These are phyloP conservation scores for Gila robusta DNA, from an alignment of 2,797 vertebrate species.

Conservation along the genomic window DNA sequence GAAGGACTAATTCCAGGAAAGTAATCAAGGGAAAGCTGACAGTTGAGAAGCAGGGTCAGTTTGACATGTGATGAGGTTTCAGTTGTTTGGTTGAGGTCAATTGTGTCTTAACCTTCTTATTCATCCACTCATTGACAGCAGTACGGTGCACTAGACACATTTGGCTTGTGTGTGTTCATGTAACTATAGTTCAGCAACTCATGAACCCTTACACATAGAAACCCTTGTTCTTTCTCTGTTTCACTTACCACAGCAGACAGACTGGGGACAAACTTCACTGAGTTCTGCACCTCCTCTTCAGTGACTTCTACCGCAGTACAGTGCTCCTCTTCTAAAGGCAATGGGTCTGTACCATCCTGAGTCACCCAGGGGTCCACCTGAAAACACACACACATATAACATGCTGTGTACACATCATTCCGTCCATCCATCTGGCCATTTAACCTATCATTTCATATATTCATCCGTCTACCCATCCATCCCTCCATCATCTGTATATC, in stretches of 20 bases:
- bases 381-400: slow-evolving; percentile 20
- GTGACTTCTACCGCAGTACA: slow-evolving; percentile 95
- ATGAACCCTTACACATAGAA: not conserved
- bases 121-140: not conserved
- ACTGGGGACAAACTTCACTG: slow-evolving; percentile 93
- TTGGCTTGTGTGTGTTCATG: not conserved
- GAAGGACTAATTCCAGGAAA: not conserved
- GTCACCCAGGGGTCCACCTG: slow-evolving; percentile 94
- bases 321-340: slow-evolving; percentile 95
- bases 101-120: not conserved
- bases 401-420: not conserved
- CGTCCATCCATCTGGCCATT: not conserved
- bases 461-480: too few species aligned
- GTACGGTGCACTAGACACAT: not conserved
- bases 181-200: not conserved
- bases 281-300: slow-evolving; percentile 97
- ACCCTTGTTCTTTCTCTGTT: not conserved
- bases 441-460: not conserved
- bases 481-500: too few species aligned
- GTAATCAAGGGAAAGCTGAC: not conserved
- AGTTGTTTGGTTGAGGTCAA: not conserved
- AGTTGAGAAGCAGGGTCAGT: not conserved
- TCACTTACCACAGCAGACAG: slow-evolving; percentile 92
- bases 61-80: slow-evolving; percentile 8
- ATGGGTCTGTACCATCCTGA: slow-evolving; percentile 79